phyloP scores from a whole-genome alignment of 2,888 invertebrate species.

The Pasiphila rectangulata region DNA sequence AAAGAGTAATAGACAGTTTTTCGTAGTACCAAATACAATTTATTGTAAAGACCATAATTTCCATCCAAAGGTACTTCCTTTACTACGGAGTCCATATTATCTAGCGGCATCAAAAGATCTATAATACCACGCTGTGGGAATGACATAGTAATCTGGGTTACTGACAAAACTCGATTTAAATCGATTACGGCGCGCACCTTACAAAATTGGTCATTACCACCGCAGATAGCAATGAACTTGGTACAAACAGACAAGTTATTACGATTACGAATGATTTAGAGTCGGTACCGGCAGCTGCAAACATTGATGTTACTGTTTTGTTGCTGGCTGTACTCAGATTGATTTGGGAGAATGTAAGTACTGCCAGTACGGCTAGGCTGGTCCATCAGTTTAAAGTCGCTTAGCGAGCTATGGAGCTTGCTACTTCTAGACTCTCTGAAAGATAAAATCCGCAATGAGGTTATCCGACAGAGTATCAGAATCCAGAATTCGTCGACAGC shows the following conservation, averaged over 20 bases:
- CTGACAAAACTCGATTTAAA: slow-evolving; percentile 34
- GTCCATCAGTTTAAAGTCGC: too few species aligned
- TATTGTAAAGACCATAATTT: neutral
- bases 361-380: too few species aligned
- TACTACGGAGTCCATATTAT: too few species aligned
- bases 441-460: too few species aligned
- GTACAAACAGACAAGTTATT: slow-evolving; percentile 53
- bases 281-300: slow-evolving; percentile 6
- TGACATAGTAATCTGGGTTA: slow-evolving; percentile 19
- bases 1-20: too few species aligned
- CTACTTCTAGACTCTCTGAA: too few species aligned
- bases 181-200: slow-evolving; percentile 45
- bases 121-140: neutral
- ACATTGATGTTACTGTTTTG: neutral
- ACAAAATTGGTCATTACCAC: slow-evolving; percentile 57
- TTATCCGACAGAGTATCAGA: too few species aligned
- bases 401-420: too few species aligned
- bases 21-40: too few species aligned
- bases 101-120: too few species aligned
- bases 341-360: too few species aligned
- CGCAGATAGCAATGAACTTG: slow-evolving; percentile 59
- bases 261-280: slow-evolving; percentile 45
- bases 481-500: too few species aligned
- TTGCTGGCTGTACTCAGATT: neutral
- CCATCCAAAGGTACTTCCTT: neutral